Percentiles rank a stretch among this genome's conserved stretches.
Conservation (phyloP, 2,113 vertebrate species). For the Glaucidium brasilianum region DNA sequence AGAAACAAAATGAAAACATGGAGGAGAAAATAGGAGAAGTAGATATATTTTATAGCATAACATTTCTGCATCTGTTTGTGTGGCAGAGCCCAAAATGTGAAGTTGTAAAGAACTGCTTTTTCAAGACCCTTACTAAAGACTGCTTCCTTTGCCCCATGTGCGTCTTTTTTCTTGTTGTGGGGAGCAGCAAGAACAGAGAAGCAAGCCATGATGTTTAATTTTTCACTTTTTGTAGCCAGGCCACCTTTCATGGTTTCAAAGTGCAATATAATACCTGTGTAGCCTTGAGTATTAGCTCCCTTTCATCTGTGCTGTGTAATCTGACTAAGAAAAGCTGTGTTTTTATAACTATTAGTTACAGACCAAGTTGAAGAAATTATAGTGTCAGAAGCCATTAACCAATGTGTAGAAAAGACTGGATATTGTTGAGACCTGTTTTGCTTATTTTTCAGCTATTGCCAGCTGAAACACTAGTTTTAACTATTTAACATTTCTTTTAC, state of each 20-base stretch:
- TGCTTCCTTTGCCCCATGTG: not conserved
- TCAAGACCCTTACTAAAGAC: not conserved
- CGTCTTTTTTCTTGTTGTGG: not conserved
- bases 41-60: not conserved
- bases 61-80: not conserved
- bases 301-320: conserved; percentile 7
- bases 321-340: not conserved
- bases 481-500: not conserved
- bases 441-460: not conserved
- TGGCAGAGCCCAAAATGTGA: not conserved
- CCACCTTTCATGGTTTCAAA: not conserved
- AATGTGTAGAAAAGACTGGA: not conserved
- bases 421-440: not conserved
- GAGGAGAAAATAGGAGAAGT: not conserved
- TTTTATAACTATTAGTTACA: not conserved
- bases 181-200: not conserved
- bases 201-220: not conserved
- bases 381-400: not conserved
- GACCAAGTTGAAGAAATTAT: not conserved
- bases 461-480: not conserved
- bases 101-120: not conserved
- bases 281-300: not conserved
- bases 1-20: not conserved
- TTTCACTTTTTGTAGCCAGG: not conserved
- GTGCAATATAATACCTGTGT: not conserved